Conservation (phyloP, 2,888 invertebrate species). For the Dryomyza anilis region DNA sequence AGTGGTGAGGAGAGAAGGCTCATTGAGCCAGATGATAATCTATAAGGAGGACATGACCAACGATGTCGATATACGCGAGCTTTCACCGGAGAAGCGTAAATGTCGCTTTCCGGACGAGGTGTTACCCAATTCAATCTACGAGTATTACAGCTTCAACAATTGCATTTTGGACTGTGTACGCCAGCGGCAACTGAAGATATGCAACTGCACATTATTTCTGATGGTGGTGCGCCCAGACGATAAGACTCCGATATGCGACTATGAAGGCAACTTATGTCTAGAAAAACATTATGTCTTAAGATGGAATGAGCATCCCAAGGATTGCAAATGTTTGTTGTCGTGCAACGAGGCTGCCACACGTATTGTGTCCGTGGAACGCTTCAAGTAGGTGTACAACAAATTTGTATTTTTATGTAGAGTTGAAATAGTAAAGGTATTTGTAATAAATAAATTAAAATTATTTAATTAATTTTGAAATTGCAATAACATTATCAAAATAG, state of each 20-base stretch:
- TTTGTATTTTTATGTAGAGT: no score
- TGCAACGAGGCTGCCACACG: constrained; percentile 65
- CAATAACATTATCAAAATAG: no score
- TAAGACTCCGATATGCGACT: neutral
- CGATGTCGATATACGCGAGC: constrained; percentile 67
- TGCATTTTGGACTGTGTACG: constrained; percentile 74
- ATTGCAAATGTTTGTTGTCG: constrained; percentile 71
- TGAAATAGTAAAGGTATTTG: no score
- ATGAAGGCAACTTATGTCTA: constrained; percentile 18
- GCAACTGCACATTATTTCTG: constrained; percentile 71
- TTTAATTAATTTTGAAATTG: no score
- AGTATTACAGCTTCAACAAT: constrained; percentile 73
- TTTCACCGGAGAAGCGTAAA: constrained; percentile 68
- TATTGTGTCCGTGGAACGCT: constrained; percentile 10
- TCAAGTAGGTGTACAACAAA: neutral
- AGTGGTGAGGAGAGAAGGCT: no score
- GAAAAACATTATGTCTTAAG: no score
- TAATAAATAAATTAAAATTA: no score
- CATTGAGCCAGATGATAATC: constrained; percentile 50
- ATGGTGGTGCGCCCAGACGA: constrained; percentile 64
- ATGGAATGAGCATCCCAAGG: no score
- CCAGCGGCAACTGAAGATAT: constrained; percentile 65
- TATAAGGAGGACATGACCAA: constrained; percentile 68
- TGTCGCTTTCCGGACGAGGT: constrained; percentile 73
- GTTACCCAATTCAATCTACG: constrained; percentile 65